Percentiles rank a stretch among this genome's conserved stretches.
Evolutionary conservation across 2,113 vertebrate species (phyloP).

Genomic region (Mustela nigripes): DNA sequence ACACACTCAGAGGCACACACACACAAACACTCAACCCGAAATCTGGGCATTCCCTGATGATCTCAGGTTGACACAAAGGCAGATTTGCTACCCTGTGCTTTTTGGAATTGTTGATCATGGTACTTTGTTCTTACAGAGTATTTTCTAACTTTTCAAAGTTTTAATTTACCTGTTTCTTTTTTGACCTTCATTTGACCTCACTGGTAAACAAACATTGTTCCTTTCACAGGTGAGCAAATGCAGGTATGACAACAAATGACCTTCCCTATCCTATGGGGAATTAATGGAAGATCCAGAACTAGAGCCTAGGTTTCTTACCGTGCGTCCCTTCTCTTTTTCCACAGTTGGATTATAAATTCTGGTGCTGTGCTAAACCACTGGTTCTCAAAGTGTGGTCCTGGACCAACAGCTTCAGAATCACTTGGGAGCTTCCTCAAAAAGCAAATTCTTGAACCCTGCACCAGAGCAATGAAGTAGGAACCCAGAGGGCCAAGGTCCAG

Average conservation of each 20-base stretch:
- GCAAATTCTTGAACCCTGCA: neutral
- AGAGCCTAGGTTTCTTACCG: neutral
- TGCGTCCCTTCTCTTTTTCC: neutral
- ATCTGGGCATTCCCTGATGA: neutral
- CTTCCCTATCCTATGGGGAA: neutral
- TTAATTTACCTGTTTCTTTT: neutral
- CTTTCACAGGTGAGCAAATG: neutral
- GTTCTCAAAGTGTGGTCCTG: neutral
- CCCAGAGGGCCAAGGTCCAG: neutral
- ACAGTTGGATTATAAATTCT: neutral
- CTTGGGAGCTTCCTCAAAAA: neutral
- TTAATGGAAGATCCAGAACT: neutral
- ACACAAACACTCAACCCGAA: neutral
- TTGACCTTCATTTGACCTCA: neutral
- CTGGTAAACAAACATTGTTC: neutral
- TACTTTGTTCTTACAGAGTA: neutral
- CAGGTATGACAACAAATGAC: too few species aligned
- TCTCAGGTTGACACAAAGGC: neutral
- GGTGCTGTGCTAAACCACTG: neutral
- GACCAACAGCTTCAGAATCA: neutral
- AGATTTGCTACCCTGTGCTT: rapidly evolving
- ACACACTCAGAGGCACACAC: neutral
- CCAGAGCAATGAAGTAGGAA: neutral
- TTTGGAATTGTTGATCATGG: neutral
- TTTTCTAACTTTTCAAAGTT: neutral